phyloP scores from a whole-genome alignment of 2,113 vertebrate species.

The Meriones unguiculatus region DNA sequence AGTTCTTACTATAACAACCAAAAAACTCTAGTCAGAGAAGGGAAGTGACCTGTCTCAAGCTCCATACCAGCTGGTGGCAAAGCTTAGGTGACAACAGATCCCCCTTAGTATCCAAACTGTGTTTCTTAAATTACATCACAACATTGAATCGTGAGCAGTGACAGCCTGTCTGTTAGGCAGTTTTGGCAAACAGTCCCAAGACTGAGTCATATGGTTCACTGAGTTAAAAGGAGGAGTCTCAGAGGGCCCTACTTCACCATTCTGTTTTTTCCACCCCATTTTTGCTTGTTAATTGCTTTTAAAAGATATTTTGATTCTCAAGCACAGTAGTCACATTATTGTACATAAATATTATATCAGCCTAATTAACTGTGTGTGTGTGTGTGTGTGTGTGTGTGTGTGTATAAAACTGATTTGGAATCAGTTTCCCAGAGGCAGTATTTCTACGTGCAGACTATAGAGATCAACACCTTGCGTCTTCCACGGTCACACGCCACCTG shows the following conservation, averaged over 20 bases:
- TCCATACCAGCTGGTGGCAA: background rate
- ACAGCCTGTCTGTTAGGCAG: background rate
- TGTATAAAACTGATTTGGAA: background rate
- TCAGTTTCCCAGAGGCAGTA: background rate
- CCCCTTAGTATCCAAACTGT: background rate
- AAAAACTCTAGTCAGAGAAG: background rate
- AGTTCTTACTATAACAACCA: background rate
- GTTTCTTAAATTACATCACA: background rate
- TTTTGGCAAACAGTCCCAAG: background rate
- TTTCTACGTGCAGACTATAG: background rate
- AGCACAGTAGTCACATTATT: background rate
- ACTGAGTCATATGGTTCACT: background rate
- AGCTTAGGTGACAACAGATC: background rate
- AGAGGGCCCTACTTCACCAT: background rate
- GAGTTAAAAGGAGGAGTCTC: background rate
- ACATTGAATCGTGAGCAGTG: background rate
- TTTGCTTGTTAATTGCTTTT: conserved; percentile 12
- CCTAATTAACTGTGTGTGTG: background rate
- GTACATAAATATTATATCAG: background rate
- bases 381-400: background rate
- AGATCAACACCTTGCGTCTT: too few species aligned
- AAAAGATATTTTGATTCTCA: background rate
- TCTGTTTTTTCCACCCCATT: background rate
- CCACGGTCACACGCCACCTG: too few species aligned
- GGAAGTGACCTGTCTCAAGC: conserved; percentile 10